These are phyloP conservation scores for Tricholaema leucomelas DNA, from an alignment of 2,113 vertebrate genomes.

Conservation along the genomic window DNA sequence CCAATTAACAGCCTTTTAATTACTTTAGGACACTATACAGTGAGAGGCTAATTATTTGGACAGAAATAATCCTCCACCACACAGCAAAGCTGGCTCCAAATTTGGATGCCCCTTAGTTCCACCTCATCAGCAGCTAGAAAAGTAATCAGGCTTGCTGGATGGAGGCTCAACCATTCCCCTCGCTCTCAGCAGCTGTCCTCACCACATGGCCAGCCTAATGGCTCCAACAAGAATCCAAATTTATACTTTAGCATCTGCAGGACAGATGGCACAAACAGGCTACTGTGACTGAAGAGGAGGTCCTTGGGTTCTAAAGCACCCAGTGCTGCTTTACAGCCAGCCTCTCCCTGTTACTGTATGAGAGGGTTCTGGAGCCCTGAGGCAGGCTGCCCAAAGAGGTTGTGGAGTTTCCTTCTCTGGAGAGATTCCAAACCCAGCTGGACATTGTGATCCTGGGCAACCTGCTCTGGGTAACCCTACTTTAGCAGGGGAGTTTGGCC, in stretches of 20 bases:
- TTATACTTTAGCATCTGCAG: not conserved
- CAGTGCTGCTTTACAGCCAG: not conserved
- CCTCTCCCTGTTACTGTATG: not conserved
- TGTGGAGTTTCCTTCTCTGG: no score
- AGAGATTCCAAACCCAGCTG: no score
- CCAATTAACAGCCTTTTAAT: not conserved
- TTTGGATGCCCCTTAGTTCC: not conserved
- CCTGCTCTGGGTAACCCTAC: not conserved
- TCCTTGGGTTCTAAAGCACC: not conserved
- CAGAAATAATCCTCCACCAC: not conserved
- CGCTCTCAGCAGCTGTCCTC: not conserved
- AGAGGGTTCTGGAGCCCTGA: no score
- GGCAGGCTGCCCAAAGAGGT: no score
- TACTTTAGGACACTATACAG: not conserved
- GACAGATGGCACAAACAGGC: not conserved
- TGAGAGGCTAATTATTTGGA: not conserved
- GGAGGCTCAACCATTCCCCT: not conserved
- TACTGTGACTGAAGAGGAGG: not conserved
- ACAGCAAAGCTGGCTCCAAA: not conserved
- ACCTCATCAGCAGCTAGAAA: not conserved
- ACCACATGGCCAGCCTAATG: not conserved
- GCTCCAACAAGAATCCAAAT: not conserved
- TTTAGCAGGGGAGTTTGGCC: not conserved
- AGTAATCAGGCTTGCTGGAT: not conserved
- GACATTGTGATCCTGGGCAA: no score